Evolutionary conservation across 2,888 invertebrate genomes (phyloP).

Genomic region (Nezara viridula): DNA sequence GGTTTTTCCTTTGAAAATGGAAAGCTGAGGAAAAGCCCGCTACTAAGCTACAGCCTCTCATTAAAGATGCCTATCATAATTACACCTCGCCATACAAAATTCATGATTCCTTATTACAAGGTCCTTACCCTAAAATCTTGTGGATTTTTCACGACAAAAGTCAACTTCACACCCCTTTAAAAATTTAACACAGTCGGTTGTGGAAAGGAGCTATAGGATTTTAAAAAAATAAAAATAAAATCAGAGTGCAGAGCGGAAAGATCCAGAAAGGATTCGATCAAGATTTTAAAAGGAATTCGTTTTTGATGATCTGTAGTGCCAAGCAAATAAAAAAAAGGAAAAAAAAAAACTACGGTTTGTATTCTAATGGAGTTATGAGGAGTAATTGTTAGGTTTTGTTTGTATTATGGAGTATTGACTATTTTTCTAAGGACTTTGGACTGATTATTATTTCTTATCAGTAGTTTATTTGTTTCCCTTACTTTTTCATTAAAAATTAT

Average conservation of each 20-base stretch:
- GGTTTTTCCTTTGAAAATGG: neutral
- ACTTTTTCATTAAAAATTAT: too few species aligned
- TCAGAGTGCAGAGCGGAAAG: neutral
- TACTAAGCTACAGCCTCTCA: neutral
- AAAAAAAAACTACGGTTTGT: too few species aligned
- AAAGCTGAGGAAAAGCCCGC: neutral
- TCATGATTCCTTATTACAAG: neutral
- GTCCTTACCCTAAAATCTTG: neutral
- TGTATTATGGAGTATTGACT: too few species aligned
- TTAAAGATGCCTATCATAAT: slow-evolving; percentile 17
- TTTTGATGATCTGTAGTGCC: too few species aligned
- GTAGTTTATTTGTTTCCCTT: too few species aligned
- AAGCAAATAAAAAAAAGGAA: too few species aligned
- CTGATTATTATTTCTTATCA: too few species aligned
- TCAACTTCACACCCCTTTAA: neutral
- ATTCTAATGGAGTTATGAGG: too few species aligned
- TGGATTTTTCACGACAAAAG: neutral
- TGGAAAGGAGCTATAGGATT: neutral
- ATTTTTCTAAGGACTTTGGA: too few species aligned
- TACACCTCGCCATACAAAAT: neutral
- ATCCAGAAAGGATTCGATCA: neutral
- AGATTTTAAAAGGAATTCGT: neutral
- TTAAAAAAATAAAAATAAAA: neutral
- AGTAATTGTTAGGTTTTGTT: too few species aligned
- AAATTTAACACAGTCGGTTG: neutral